A percentile compares a stretch with the other conserved stretches of the same genome.
These are phyloP conservation scores for Catharus bicknelli DNA, from an alignment of 2,113 vertebrate genomes.

Conservation along the genomic window DNA sequence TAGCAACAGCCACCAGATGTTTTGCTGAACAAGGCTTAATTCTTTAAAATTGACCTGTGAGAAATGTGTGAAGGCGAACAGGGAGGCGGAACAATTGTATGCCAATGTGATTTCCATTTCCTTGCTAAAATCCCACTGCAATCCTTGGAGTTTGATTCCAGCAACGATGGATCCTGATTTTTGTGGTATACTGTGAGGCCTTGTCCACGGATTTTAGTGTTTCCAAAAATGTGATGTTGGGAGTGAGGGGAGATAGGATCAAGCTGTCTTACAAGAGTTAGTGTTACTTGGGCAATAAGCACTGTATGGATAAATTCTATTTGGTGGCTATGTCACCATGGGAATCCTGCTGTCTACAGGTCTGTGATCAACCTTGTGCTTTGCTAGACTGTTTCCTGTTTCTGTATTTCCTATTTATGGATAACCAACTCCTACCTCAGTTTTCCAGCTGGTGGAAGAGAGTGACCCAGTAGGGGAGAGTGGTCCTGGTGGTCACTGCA, in stretches of 20 bases:
- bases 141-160: background rate
- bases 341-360: background rate
- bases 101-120: slow-evolving; percentile 18
- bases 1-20: slow-evolving; percentile 64
- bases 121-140: background rate
- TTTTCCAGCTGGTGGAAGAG: background rate
- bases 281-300: background rate
- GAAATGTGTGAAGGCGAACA: slow-evolving; percentile 54
- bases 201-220: background rate
- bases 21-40: slow-evolving; percentile 52
- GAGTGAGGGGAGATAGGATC: background rate
- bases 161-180: background rate
- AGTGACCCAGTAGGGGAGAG: rapidly evolving
- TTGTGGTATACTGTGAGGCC: rapidly evolving
- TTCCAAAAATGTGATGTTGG: background rate
- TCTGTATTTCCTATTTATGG: background rate
- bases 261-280: background rate
- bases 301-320: background rate
- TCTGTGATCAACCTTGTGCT: background rate
- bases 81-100: slow-evolving; percentile 33
- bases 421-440: background rate
- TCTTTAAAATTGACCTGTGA: slow-evolving; percentile 56
- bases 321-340: rapidly evolving
- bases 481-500: background rate
- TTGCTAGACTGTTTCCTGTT: background rate